Evolutionary conservation across 2,888 invertebrate genomes (phyloP).

Genomic region (Agrochola macilenta): DNA sequence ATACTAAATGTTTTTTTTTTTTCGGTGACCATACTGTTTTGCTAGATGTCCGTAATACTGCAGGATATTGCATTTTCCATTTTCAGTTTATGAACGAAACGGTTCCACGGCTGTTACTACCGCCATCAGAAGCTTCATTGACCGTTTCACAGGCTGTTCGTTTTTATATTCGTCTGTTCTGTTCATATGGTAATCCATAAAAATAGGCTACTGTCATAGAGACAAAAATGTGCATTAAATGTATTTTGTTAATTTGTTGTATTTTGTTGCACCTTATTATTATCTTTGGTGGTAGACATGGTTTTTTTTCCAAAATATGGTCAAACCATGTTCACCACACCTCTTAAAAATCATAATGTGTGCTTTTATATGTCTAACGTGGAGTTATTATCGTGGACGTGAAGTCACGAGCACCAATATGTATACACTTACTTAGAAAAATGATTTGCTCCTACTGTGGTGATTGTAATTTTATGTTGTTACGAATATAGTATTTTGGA

Average conservation of each 20-base stretch:
- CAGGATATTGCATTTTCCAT: slow-evolving; percentile 36
- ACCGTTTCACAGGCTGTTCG: slow-evolving; percentile 19
- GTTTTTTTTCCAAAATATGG: neutral
- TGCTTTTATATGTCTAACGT: neutral
- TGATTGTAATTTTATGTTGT: no score
- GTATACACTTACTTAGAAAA: no score
- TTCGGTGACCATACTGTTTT: neutral
- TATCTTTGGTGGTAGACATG: neutral
- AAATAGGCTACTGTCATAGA: neutral
- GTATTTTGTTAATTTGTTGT: no score
- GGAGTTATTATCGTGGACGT: neutral
- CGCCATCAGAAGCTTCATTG: slow-evolving; percentile 14
- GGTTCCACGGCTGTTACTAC: slow-evolving; percentile 13
- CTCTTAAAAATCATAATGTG: neutral
- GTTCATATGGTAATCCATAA: slow-evolving; percentile 21
- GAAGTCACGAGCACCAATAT: no score
- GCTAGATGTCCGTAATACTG: neutral
- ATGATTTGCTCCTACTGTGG: no score
- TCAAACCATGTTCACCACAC: neutral
- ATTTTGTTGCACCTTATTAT: neutral
- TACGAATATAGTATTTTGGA: no score
- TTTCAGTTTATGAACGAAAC: slow-evolving; percentile 45
- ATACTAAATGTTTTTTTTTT: neutral
- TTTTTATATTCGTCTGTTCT: slow-evolving; percentile 34
- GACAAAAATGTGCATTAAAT: neutral